Percentiles rank a stretch among this genome's conserved stretches.
Conservation (phyloP, 2,888 invertebrate species). For the Aquatica leii region DNA sequence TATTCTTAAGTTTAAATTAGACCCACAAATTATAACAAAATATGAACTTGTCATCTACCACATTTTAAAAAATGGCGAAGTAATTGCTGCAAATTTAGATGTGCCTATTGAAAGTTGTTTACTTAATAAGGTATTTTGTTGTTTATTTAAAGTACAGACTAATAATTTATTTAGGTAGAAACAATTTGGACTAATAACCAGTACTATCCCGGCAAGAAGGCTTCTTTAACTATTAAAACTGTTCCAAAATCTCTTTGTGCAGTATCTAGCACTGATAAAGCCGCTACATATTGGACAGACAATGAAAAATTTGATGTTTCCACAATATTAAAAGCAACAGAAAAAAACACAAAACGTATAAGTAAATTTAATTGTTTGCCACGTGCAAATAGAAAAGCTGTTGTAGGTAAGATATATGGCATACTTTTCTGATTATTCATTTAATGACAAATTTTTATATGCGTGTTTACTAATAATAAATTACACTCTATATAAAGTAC, state of each 20-base stretch:
- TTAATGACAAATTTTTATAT: too few relatives aligned
- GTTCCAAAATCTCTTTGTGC: conserved; percentile 67
- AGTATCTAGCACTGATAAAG: conserved; percentile 67
- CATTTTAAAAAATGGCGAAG: conserved; percentile 64
- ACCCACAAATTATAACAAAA: conserved; percentile 61
- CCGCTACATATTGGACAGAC: conserved; percentile 60
- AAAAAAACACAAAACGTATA: conserved; percentile 41
- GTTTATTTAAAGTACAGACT: neutral
- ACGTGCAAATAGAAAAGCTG: conserved; percentile 42
- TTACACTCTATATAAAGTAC: too few relatives aligned
- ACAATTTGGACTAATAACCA: conserved; percentile 61
- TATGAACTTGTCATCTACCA: conserved; percentile 66
- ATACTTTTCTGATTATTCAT: too few relatives aligned
- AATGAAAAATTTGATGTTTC: conserved; percentile 43
- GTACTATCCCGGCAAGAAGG: conserved; percentile 62
- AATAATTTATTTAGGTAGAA: conserved; percentile 48
- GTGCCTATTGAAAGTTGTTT: conserved; percentile 66
- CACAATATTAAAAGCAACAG: conserved; percentile 46
- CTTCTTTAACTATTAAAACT: conserved; percentile 63
- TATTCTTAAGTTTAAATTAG: conserved; percentile 61
- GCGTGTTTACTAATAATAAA: too few relatives aligned
- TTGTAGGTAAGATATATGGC: conserved; percentile 36
- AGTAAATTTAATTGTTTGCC: conserved; percentile 43
- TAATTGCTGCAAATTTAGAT: conserved; percentile 64
- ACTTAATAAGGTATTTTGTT: conserved; percentile 61